These are phyloP conservation scores for Galaxea fascicularis DNA, from an alignment of 92 coral and sea anemone species.

Conservation along the genomic window DNA sequence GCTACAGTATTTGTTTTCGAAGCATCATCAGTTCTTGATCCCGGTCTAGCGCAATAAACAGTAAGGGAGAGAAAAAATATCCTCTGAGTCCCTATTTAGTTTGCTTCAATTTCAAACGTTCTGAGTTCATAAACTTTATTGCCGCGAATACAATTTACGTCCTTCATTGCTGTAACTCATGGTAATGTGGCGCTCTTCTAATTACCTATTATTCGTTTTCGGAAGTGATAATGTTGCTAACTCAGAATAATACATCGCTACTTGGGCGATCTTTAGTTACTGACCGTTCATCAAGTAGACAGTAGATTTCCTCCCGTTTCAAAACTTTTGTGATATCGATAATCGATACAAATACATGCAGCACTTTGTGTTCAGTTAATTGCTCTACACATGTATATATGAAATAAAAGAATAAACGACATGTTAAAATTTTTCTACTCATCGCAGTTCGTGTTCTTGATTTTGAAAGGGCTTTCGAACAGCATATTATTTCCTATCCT, in stretches of 20 bases:
- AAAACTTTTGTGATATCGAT: neutral
- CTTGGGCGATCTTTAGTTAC: neutral
- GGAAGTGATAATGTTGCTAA: neutral
- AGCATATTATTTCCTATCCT: too few relatives aligned
- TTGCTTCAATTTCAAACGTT: neutral
- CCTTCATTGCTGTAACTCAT: too few relatives aligned
- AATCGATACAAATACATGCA: too few relatives aligned
- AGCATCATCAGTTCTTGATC: neutral
- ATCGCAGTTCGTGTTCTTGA: too few relatives aligned
- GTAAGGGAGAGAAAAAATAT: neutral
- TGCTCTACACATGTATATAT: too few relatives aligned
- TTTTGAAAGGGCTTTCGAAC: too few relatives aligned
- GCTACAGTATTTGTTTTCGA: neutral
- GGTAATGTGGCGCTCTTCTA: conserved; percentile 14
- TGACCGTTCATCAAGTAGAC: neutral
- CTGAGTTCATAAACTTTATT: neutral
- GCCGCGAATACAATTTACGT: neutral
- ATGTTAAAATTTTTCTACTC: too few relatives aligned
- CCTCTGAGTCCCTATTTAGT: neutral
- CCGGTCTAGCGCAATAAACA: neutral
- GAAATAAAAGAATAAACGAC: too few relatives aligned
- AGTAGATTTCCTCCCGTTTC: neutral
- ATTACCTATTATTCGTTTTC: conserved; percentile 19
- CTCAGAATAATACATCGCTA: neutral
- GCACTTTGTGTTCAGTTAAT: too few relatives aligned